These are phyloP conservation scores for Myotis lucifugus DNA, from an alignment of 2,113 vertebrate species.

Conservation along the genomic window DNA sequence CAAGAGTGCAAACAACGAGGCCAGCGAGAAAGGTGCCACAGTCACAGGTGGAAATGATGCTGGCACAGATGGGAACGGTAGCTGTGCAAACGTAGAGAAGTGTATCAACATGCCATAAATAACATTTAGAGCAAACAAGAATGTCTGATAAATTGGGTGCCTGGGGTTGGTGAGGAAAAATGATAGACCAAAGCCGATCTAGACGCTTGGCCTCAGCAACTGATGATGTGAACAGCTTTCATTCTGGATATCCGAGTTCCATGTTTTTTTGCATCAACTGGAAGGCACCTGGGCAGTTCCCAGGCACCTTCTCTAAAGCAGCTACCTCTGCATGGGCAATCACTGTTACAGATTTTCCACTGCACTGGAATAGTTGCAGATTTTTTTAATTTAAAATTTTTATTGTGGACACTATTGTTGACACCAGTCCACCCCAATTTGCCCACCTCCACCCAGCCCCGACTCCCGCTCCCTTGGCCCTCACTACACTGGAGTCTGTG, in stretches of 20 bases:
- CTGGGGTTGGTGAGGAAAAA: background rate
- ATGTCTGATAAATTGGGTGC: background rate
- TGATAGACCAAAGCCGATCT: too few relatives aligned
- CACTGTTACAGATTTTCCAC: background rate
- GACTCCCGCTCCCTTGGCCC: background rate
- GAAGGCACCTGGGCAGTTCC: background rate
- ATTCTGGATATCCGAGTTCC: background rate
- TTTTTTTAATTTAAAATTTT: background rate
- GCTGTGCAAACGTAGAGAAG: background rate
- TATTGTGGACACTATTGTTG: background rate
- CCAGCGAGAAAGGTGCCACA: background rate
- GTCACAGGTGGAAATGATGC: background rate
- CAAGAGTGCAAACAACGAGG: accelerated
- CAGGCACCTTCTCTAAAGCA: background rate
- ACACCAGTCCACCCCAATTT: background rate
- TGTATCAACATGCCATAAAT: too few relatives aligned
- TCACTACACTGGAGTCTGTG: background rate
- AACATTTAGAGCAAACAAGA: background rate
- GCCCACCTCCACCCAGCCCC: background rate
- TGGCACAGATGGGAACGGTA: accelerated
- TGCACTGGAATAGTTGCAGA: background rate
- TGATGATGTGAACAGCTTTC: background rate
- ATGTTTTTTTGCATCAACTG: background rate
- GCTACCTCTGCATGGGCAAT: background rate
- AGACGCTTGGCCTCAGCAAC: background rate